phyloP scores from a whole-genome alignment of 1,140 invertebrate species.

The Lepidurus arcticus region DNA sequence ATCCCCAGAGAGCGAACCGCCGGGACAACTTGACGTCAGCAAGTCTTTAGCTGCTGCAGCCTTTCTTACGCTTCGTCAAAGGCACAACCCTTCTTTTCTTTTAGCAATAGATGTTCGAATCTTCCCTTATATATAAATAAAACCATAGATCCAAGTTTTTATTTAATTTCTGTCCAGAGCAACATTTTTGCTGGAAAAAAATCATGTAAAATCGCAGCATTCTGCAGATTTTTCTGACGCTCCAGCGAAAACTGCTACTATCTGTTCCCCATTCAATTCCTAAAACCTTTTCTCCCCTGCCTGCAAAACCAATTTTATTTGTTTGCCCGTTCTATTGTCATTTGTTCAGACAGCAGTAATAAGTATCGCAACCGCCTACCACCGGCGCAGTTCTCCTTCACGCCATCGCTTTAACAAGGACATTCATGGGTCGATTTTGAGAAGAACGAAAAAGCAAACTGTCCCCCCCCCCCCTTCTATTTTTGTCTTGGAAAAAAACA shows the following conservation, averaged over 20 bases:
- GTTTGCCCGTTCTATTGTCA: too few relatives aligned
- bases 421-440: not conserved
- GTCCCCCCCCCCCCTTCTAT: not conserved
- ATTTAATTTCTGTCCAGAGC: not conserved
- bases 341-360: too few relatives aligned
- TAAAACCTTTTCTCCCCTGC: too few relatives aligned
- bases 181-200: not conserved
- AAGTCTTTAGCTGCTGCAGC: not conserved
- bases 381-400: too few relatives aligned
- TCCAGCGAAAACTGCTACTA: not conserved
- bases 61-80: not conserved
- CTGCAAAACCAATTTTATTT: too few relatives aligned
- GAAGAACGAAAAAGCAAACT: not conserved
- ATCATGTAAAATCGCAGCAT: too few relatives aligned
- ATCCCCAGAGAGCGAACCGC: not conserved
- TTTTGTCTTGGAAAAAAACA: not conserved
- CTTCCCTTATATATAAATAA: not conserved
- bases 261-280: too few relatives aligned
- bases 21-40: conserved; percentile 9
- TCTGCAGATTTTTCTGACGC: not conserved
- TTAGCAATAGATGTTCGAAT: not conserved
- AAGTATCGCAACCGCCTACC: too few relatives aligned
- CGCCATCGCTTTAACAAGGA: too few relatives aligned
- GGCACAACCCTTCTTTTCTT: not conserved
- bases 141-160: not conserved